Conservation (phyloP, 1,140 invertebrate genomes). For the Streblospio benedicti region DNA sequence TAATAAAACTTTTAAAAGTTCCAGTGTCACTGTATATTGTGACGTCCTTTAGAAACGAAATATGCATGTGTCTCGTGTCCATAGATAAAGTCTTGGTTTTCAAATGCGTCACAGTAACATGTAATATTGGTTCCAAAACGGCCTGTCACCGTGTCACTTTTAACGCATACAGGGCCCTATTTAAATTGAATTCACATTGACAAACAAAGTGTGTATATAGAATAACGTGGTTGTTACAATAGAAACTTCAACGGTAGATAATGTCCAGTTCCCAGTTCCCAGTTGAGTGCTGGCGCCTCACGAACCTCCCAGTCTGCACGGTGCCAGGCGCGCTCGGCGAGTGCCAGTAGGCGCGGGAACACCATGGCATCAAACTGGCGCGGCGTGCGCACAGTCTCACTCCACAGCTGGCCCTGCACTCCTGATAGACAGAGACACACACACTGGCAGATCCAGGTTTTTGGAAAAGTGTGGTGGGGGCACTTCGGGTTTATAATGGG, state of each 20-base stretch:
- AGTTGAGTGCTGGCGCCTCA: slow-evolving; percentile 3
- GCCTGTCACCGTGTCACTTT: not conserved
- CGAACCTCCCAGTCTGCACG: slow-evolving; percentile 32
- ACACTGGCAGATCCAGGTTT: not conserved
- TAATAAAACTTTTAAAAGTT: too few relatives aligned
- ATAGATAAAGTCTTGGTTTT: not conserved
- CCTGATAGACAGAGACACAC: slow-evolving; percentile 25
- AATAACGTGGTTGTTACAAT: slow-evolving; percentile 23
- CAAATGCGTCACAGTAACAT: not conserved
- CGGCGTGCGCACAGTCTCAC: slow-evolving; percentile 27
- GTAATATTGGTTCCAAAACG: not conserved
- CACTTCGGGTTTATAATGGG: not conserved
- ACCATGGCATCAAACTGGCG: slow-evolving; percentile 31
- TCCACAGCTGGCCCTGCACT: slow-evolving; percentile 35
- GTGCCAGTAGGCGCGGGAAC: slow-evolving; percentile 33
- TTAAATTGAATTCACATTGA: slow-evolving; percentile 27
- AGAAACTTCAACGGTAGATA: slow-evolving; percentile 27
- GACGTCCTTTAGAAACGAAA: not conserved
- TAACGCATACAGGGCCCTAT: slow-evolving; percentile 27
- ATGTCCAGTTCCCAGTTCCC: slow-evolving; percentile 24
- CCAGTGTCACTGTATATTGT: too few relatives aligned
- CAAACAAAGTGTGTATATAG: slow-evolving; percentile 24
- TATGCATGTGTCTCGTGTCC: too few relatives aligned
- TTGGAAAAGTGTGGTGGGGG: not conserved
- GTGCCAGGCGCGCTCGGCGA: slow-evolving; percentile 40